phyloP scores from a whole-genome alignment of 2,888 invertebrate genomes.

The Nephrotoma guestfalica region DNA sequence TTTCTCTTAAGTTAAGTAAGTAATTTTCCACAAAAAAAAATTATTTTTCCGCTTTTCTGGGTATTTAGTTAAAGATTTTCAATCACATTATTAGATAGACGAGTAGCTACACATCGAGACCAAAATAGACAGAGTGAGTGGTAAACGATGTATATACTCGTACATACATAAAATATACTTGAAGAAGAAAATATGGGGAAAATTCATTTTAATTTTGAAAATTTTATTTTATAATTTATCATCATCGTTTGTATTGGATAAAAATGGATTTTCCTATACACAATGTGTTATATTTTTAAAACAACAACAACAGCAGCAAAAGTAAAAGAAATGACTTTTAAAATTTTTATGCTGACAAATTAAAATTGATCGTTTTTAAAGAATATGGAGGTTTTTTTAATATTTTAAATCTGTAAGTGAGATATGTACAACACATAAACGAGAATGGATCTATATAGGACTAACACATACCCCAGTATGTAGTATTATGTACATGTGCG shows the following conservation, averaged over 20 bases:
- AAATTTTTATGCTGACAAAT: neutral
- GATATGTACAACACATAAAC: neutral
- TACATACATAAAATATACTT: neutral
- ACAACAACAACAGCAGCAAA: neutral
- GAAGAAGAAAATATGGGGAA: neutral
- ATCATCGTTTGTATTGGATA: neutral
- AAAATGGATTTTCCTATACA: neutral
- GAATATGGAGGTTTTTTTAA: neutral
- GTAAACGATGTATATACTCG: neutral
- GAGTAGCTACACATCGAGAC: neutral
- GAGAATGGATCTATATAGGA: neutral
- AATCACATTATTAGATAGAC: neutral
- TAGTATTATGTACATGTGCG: neutral
- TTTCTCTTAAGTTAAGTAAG: neutral
- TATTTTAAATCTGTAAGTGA: neutral
- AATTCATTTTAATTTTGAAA: neutral
- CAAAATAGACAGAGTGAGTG: neutral
- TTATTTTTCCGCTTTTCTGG: neutral
- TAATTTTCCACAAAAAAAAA: neutral
- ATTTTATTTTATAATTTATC: neutral
- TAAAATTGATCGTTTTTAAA: neutral
- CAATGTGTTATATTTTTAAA: neutral
- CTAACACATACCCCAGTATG: neutral
- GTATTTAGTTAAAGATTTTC: neutral
- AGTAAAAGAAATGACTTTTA: neutral